Evolutionary conservation across 2,888 invertebrate genomes (phyloP).

Genomic region (Neoitamus cyanurus): DNA sequence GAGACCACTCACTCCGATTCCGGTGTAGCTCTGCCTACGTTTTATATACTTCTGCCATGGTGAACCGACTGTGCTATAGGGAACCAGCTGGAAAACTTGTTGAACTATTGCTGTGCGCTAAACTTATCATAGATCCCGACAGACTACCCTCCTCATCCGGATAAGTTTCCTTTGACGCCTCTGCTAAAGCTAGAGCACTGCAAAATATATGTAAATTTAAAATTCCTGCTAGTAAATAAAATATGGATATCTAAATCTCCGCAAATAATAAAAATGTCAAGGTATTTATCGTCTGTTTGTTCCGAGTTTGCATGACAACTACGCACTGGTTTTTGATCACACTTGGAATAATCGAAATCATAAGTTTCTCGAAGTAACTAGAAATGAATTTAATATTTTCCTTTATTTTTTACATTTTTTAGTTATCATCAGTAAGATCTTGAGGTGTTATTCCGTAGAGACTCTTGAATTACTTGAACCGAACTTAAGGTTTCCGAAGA

Average conservation of each 20-base stretch:
- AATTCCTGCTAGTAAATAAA: not conserved
- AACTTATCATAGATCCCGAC: constrained; percentile 93
- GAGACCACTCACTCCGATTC: constrained; percentile 6
- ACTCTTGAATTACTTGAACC: not conserved
- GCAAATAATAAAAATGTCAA: not conserved
- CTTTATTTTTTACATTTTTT: not conserved
- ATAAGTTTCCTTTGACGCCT: constrained; percentile 89
- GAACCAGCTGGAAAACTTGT: constrained; percentile 89
- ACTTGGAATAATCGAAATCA: no score
- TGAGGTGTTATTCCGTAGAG: not conserved
- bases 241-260: no score
- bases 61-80: constrained; percentile 68
- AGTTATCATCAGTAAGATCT: not conserved
- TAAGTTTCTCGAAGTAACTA: no score
- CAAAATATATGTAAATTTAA: constrained; percentile 47
- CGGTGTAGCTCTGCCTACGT: not conserved
- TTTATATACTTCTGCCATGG: constrained; percentile 14
- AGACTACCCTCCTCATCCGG: constrained; percentile 92
- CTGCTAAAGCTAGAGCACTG: constrained; percentile 90
- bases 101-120: constrained; percentile 95
- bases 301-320: no score
- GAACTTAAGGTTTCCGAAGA: not conserved
- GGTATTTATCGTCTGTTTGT: not conserved
- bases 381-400: not conserved
- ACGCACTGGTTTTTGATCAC: no score